Percentiles rank a stretch among this genome's conserved stretches.
Evolutionary conservation across 2,113 vertebrate species (phyloP).

Genomic region (Dissostichus mawsoni): DNA sequence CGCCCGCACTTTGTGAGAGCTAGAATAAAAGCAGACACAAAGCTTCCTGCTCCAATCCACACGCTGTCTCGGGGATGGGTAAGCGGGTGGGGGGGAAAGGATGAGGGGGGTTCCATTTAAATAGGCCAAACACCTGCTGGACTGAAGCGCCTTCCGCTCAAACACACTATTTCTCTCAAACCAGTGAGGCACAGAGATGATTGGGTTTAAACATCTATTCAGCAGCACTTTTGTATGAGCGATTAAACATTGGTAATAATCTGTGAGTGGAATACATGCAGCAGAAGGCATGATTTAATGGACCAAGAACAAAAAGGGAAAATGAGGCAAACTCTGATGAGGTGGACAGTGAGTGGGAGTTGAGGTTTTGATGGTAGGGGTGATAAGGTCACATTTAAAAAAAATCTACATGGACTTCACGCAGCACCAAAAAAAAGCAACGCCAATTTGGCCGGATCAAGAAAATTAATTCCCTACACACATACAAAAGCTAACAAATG

Average conservation of each 20-base stretch:
- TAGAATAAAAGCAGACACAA: conserved; percentile 88
- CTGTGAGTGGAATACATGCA: conserved; percentile 34
- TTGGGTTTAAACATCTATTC: conserved; percentile 79
- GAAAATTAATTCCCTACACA: conserved; percentile 56
- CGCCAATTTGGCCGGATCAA: conserved; percentile 50
- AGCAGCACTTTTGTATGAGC: conserved; percentile 71
- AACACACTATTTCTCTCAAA: conserved; percentile 76
- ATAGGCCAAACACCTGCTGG: conserved; percentile 88
- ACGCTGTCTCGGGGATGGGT: conserved; percentile 82
- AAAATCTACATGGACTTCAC: conserved; percentile 33
- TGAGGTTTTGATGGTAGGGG: not conserved
- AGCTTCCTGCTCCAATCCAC: conserved; percentile 88
- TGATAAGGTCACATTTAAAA: conserved; percentile 24
- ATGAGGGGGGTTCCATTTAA: conserved; percentile 77
- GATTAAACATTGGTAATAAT: conserved; percentile 62
- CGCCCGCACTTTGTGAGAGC: conserved; percentile 82
- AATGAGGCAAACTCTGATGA: conserved; percentile 24
- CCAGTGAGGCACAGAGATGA: conserved; percentile 75
- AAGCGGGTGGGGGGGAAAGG: conserved; percentile 47
- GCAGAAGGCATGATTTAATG: conserved; percentile 37
- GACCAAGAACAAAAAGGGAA: conserved; percentile 31
- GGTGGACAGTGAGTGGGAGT: conserved; percentile 2
- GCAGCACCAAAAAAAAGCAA: conserved; percentile 40
- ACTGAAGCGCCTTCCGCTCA: conserved; percentile 80
- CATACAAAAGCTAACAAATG: conserved; percentile 75